Evolutionary conservation across 2,113 vertebrate genomes (phyloP), one percentile per base, ranked within the genome.

Genomic region (Bos javanicus): DNA sequence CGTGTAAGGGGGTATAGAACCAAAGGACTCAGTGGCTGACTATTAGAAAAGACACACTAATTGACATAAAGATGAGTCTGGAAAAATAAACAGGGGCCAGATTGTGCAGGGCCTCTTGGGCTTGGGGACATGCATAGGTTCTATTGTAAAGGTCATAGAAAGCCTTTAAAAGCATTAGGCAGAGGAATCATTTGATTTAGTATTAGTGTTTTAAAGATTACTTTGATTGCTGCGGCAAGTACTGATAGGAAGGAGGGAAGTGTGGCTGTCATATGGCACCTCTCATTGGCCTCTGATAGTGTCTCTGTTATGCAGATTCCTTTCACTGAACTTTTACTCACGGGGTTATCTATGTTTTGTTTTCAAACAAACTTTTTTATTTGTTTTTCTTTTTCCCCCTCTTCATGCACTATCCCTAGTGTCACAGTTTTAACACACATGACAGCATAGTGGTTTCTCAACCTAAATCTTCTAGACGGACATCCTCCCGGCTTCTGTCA

Each of bases 371-470:
- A 13, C 39, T 16, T 26, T 64, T 88, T 33, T 7, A 11, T 81
- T 50, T 50, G 46, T 33, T 33, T 50, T 30, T n/a, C 16, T 33
- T 81, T 81, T 81, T 52, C 0, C 21, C 6, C 84, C 7, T 85
- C 36, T 97, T 74, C 39, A n/a, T 71, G 19, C 15, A 52, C 46
- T 92, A 94, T 82, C 30, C 30, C 76, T 83, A 36, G 3, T 74
- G 14, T 96, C 54, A 67, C 81, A 59, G 43, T 90, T 95, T 93
- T 76, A 96, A 56, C 43, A 46, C 50, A 87, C 11, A 78, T 43
- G 67, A 91, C 71, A 87, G 54, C 50, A 86, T 85, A 90, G 90
- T 74, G 26, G 92, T 94, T 96, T 98, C 84, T 43, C 97, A 97
- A 95, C 81, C 59, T 71, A 90, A 88, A 90, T 91, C 48, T 94